These are phyloP conservation scores for Osmerus eperlanus DNA, from an alignment of 2,113 vertebrate genomes.

Conservation along the genomic window DNA sequence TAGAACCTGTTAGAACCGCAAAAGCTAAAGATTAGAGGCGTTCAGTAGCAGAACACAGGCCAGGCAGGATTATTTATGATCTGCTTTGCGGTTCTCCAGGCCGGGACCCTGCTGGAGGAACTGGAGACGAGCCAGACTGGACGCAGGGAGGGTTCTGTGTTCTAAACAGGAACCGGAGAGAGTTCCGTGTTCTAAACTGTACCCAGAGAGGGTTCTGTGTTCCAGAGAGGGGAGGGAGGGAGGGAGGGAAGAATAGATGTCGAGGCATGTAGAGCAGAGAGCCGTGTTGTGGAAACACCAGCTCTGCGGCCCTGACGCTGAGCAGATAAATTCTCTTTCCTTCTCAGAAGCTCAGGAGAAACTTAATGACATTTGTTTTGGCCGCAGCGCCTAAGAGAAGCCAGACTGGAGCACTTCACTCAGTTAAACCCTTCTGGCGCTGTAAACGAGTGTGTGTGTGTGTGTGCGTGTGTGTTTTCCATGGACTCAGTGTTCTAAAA, in stretches of 20 bases:
- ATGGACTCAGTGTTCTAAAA: too few species aligned
- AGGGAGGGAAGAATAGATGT: too few species aligned
- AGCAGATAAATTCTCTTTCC: slow-evolving; percentile 49
- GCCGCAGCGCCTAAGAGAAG: slow-evolving; percentile 28
- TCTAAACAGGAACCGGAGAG: too few species aligned
- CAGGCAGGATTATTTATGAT: slow-evolving; percentile 34
- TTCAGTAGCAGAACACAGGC: slow-evolving; percentile 58
- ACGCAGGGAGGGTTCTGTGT: too few species aligned
- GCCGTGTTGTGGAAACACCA: slow-evolving; percentile 28
- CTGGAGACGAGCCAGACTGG: background rate
- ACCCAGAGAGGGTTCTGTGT: too few species aligned
- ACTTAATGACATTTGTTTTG: slow-evolving; percentile 56
- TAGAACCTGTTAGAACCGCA: slow-evolving; percentile 23
- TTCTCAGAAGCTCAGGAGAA: slow-evolving; percentile 35
- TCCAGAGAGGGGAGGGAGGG: too few species aligned
- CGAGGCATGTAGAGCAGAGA: too few species aligned
- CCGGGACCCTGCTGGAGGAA: slow-evolving; percentile 50
- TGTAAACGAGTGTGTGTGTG: slow-evolving; percentile 1
- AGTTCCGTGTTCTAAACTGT: too few species aligned
- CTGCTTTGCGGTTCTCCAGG: slow-evolving; percentile 54
- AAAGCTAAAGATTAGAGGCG: slow-evolving; percentile 42
- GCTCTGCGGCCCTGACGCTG: slow-evolving; percentile 30
- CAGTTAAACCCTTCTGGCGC: slow-evolving; percentile 33
- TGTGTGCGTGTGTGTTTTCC: background rate
- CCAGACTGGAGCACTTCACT: slow-evolving; percentile 28